Evolutionary conservation across 2,113 vertebrate species (phyloP).

Genomic region (mouse (Mus musculus)): DNA sequence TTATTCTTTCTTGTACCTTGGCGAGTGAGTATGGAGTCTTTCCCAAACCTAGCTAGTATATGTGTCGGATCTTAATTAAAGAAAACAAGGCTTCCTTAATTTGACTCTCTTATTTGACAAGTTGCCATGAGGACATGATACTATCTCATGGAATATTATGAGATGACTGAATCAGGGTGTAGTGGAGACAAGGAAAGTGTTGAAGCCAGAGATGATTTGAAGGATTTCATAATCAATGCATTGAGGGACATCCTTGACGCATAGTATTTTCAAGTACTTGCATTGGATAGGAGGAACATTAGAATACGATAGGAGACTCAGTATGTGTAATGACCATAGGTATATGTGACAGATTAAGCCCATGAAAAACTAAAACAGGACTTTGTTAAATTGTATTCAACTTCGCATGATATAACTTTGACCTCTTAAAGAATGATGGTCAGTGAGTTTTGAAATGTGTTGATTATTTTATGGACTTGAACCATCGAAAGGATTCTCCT

Average conservation of each 20-base stretch:
- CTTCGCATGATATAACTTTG: constrained; percentile 43
- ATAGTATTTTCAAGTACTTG: not conserved
- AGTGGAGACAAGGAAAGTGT: constrained; percentile 47
- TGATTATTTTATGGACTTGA: constrained; percentile 59
- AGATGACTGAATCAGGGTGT: constrained; percentile 13
- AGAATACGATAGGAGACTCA: not conserved
- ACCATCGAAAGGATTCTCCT: constrained; percentile 48
- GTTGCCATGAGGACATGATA: not conserved
- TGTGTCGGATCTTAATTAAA: constrained; percentile 51
- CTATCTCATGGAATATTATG: constrained; percentile 28
- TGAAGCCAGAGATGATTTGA: not conserved
- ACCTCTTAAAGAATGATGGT: constrained; percentile 43
- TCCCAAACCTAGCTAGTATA: not conserved
- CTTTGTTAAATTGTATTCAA: constrained; percentile 42
- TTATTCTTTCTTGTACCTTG: not conserved
- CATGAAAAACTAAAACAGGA: not conserved
- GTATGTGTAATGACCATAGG: not conserved
- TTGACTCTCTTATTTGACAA: constrained; percentile 48
- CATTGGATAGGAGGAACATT: not conserved
- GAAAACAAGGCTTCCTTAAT: constrained; percentile 22
- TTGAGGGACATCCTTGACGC: not conserved
- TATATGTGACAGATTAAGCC: not conserved
- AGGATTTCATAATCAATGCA: not conserved
- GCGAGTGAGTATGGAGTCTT: not conserved
- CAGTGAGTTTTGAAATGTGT: constrained; percentile 46